Evolutionary conservation across 1,140 invertebrate genomes (phyloP), one percentile per base, ranked within the genome.

Genomic region (Eciton burchellii): DNA sequence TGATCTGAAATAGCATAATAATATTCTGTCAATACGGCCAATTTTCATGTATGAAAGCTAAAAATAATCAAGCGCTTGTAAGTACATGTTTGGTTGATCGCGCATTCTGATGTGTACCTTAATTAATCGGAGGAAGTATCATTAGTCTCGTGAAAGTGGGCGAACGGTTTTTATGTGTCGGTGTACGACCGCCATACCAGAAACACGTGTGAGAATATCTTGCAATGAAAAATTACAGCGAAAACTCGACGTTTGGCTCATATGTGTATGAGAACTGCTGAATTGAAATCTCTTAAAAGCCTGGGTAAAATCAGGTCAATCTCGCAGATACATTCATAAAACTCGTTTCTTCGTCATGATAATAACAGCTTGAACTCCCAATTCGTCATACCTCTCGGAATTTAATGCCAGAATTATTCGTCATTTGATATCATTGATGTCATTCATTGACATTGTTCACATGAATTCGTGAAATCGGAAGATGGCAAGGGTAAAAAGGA

Each of bases 1-100:
- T 91, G 88, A 90, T 94, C 94, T 94, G 68, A 11, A 88, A 84
- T 9, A 70, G 14, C 19, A 59, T 24, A 14, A 41, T 19, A 35
- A n/a, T 56, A 77, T 56, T 62, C 56, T 79, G 11, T 56, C 35
- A 56, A 24, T 41, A 26, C 9, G 0, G 3, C 3, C 14, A 14
- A 43, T 56, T 79, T 24, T 6, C 49, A 26, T 68, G 12, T 12
- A 12, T 11, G 8, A 41, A 35, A 29, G 65, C 19, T 11, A 56
- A 12, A 35, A n/a, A 57, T 49, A 68, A 41, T 68, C n/a, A 45
- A 43, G 2, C 19, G 41, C 3, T 8, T 3, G 5, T 5, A 9
- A 52, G n/a, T 1, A 1, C 29, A 29, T 19, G 24, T 35, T 35
- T 35, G 2, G 3, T 0, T 2, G 4, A 49, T 66, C 11, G 19